These are phyloP conservation scores for Gambusia holbrooki DNA, from an alignment of 2,113 vertebrate genomes.

Conservation along the genomic window DNA sequence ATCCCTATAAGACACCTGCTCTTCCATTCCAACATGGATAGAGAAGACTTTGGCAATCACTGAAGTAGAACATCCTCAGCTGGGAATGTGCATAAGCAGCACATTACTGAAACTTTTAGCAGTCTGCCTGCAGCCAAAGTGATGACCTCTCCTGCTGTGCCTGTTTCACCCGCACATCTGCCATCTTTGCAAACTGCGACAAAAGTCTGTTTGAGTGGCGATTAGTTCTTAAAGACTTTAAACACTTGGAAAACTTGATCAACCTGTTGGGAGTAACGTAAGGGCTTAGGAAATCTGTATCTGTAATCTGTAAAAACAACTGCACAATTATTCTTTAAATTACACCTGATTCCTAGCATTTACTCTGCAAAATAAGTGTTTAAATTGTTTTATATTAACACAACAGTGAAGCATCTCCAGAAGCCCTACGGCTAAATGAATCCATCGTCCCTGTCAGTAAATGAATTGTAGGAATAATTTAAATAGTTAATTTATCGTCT, in stretches of 20 bases:
- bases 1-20: constrained; percentile 24
- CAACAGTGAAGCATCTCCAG: too few species aligned
- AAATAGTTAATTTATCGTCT: constrained; percentile 3
- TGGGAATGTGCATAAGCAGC: constrained; percentile 65
- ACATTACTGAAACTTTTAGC: constrained; percentile 71
- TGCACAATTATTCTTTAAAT: neutral
- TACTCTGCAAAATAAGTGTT: neutral
- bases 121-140: constrained; percentile 66
- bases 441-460: neutral
- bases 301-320: too few species aligned
- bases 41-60: constrained; percentile 34
- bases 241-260: constrained; percentile 36
- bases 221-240: constrained; percentile 40
- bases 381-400: neutral
- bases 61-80: constrained; percentile 51
- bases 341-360: neutral
- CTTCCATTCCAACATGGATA: constrained; percentile 11
- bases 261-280: constrained; percentile 20
- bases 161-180: constrained; percentile 67
- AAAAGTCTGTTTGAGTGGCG: constrained; percentile 61
- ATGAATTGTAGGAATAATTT: neutral
- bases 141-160: constrained; percentile 68
- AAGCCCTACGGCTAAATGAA: neutral
- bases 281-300: constrained; percentile 2
- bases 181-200: constrained; percentile 56